These are phyloP conservation scores for Glossophaga mutica DNA, from an alignment of 2,797 vertebrate species.

Conservation along the genomic window DNA sequence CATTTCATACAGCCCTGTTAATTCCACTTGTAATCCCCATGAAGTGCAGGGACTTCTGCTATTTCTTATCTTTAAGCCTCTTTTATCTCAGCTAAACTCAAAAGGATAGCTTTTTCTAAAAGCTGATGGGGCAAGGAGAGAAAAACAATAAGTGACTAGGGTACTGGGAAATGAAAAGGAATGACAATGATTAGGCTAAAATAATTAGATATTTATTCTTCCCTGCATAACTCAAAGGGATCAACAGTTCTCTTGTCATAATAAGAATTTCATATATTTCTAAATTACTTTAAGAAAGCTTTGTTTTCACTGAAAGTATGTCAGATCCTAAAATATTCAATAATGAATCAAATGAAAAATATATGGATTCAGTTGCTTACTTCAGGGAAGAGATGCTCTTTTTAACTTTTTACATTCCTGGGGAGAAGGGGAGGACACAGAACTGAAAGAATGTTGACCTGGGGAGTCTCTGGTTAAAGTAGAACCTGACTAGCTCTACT, in stretches of 20 bases:
- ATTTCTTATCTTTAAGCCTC: slow-evolving; percentile 66
- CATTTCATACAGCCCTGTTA: slow-evolving; percentile 40
- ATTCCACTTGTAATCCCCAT: slow-evolving; percentile 67
- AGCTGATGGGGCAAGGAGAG: neutral
- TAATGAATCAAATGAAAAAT: slow-evolving; percentile 51
- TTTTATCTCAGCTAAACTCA: slow-evolving; percentile 60
- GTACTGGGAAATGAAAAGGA: slow-evolving; percentile 51
- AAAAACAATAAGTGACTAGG: slow-evolving; percentile 33
- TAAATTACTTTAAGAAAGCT: slow-evolving; percentile 55
- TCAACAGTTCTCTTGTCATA: slow-evolving; percentile 34
- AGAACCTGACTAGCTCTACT: neutral
- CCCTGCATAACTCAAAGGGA: slow-evolving; percentile 47
- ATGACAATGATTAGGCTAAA: slow-evolving; percentile 55
- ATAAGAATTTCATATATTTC: slow-evolving; percentile 50
- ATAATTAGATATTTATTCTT: slow-evolving; percentile 72
- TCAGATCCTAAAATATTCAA: slow-evolving; percentile 53
- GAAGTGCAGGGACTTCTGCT: slow-evolving; percentile 56
- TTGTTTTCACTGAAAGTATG: slow-evolving; percentile 37
- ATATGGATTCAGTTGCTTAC: slow-evolving; percentile 34
- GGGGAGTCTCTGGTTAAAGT: neutral
- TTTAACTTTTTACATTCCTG: neutral
- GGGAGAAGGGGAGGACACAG: neutral
- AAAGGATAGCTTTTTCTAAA: slow-evolving; percentile 55
- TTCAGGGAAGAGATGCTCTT: neutral
- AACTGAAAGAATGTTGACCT: neutral